Evolutionary conservation across 2,113 vertebrate genomes (phyloP).

Genomic region (Periophthalmodon schlosseri): DNA sequence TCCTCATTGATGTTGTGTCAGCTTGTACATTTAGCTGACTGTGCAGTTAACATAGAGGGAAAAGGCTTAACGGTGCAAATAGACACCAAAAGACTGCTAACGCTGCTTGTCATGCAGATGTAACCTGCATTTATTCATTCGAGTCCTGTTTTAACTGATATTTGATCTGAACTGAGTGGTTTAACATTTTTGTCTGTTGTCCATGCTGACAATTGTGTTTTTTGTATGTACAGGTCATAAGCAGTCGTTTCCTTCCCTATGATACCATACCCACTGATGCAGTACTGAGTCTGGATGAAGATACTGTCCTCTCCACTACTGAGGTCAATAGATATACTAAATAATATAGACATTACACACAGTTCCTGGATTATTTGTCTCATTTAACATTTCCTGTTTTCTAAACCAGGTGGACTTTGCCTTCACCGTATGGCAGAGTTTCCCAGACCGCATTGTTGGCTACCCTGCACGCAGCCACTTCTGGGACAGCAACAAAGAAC

Average conservation of each 20-base stretch:
- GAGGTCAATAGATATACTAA: slow-evolving; percentile 79
- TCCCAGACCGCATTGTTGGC: slow-evolving; percentile 97
- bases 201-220: slow-evolving; percentile 8
- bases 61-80: slow-evolving; percentile 17
- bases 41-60: slow-evolving; percentile 23
- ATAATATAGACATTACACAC: not conserved
- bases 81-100: slow-evolving; percentile 12
- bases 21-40: slow-evolving; percentile 20
- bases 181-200: not conserved
- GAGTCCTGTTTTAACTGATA: not conserved
- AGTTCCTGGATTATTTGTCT: not conserved
- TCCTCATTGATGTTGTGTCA: slow-evolving; percentile 19
- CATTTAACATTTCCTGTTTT: not conserved
- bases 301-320: slow-evolving; percentile 97
- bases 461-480: slow-evolving; percentile 98
- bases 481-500: slow-evolving; percentile 96
- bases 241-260: slow-evolving; percentile 95
- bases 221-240: slow-evolving; percentile 85
- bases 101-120: slow-evolving; percentile 10
- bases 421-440: slow-evolving; percentile 98
- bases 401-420: slow-evolving; percentile 93
- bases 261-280: slow-evolving; percentile 93
- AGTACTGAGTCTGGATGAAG: slow-evolving; percentile 95
- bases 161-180: slow-evolving; percentile 1
- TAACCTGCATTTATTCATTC: not conserved